phyloP scores from a whole-genome alignment of 1,140 invertebrate species.

The Lordiphosa stackelbergi region DNA sequence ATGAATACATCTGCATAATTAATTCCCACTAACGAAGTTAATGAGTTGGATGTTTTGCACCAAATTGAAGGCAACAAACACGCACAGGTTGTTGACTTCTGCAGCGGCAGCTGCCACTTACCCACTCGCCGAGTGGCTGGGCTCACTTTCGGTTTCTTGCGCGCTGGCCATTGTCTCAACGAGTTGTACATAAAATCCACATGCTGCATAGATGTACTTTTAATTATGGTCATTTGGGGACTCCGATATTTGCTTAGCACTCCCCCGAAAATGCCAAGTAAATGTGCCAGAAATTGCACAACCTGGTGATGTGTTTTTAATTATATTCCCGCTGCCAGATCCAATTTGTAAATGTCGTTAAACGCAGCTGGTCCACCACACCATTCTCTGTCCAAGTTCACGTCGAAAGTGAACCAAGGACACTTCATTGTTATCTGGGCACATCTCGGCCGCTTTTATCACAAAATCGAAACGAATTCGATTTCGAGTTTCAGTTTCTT shows the following conservation, averaged over 20 bases:
- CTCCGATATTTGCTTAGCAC: slow-evolving; percentile 25
- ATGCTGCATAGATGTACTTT: slow-evolving; percentile 68
- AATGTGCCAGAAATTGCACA: slow-evolving; percentile 51
- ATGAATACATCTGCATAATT: slow-evolving; percentile 75
- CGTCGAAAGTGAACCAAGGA: slow-evolving; percentile 47
- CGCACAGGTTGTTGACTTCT: slow-evolving; percentile 70
- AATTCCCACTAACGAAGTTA: slow-evolving; percentile 68
- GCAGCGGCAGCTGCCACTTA: slow-evolving; percentile 1
- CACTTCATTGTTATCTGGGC: slow-evolving; percentile 51
- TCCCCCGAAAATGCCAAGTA: slow-evolving; percentile 2
- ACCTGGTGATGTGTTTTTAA: slow-evolving; percentile 62
- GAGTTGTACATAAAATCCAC: slow-evolving; percentile 50
- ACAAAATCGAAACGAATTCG: slow-evolving; percentile 51
- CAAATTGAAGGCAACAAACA: slow-evolving; percentile 67
- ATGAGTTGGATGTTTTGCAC: slow-evolving; percentile 66
- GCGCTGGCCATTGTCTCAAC: slow-evolving; percentile 20
- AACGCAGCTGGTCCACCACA: slow-evolving; percentile 23
- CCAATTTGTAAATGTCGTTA: slow-evolving; percentile 53
- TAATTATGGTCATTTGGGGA: slow-evolving; percentile 65
- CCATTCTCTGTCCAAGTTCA: slow-evolving; percentile 33
- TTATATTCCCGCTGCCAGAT: slow-evolving; percentile 44
- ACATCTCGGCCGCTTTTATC: slow-evolving; percentile 41
- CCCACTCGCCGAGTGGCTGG: slow-evolving; percentile 8
- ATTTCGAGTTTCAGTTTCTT: slow-evolving; percentile 50
- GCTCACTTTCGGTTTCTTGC: slow-evolving; percentile 53